Evolutionary conservation across 1,140 invertebrate genomes (phyloP), one percentile per base, ranked within the genome.

Genomic region (Drepana arcuata): DNA sequence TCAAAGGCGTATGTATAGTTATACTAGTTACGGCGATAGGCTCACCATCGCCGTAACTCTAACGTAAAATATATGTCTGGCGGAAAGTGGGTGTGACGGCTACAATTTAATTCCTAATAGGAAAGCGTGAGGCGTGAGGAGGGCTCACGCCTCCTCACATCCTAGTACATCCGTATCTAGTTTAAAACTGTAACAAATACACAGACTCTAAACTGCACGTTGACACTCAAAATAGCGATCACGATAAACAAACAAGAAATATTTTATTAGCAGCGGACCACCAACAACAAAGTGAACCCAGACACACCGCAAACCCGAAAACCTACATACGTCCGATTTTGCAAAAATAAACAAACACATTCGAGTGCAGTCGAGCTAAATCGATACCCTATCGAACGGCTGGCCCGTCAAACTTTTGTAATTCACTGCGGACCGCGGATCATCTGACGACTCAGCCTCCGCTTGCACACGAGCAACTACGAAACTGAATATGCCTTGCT

Each of bases 241-340:
- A 40, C 43, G 37, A 43, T 40, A 28, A 33, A 35, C 25, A 18
- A 38, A 38, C 29, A 34, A 26, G 26, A 41, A 10, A 23, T 46
- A 54, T 60, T 63, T 63, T 55, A 63, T 67, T 64, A 60, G 55
- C 42, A 45, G 60, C 46, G 49, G 48, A 55, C 47, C 57, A 64
- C 63, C 56, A 55, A 60, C 60, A 59, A 67, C 61, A 65, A 69
- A 69, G 60, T 56, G 65, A 52, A 64, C 61, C 65, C 54, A 58
- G 44, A 62, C 59, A 47, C 52, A 74, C 72, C 72, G 63, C 70
- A 74, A 78, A 74, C 73, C 66, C 66, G 62, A 78, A 78, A 74
- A 78, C 70, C 70, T 74, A 74, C 70, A 74, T 69, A 55, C 60
- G 65, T 64, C 53, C 53, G 59, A 73, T 67, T 73, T 64, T 26